Base-by-base conservation (phyloP, 1,140 invertebrate genomes). In the Cataglyphis hispanica region DNA sequence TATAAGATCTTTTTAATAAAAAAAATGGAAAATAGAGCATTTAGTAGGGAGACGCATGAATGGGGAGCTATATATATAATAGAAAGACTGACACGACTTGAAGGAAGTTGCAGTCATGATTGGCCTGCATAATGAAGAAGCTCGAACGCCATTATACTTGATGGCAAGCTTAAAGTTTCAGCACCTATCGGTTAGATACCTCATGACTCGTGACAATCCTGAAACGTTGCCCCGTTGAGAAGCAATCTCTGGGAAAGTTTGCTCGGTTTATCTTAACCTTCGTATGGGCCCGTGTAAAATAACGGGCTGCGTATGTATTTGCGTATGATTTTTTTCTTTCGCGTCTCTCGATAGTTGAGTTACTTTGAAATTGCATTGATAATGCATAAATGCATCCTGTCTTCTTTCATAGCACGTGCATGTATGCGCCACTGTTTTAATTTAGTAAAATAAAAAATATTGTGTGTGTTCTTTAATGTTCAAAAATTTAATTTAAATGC, bases 111-210 rank as follows among this genome's bases (percentile, higher is more conserved):
- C 50, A 80, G 27, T 58, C 86, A 31, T 81, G 88, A 91, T 90
- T 91, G 90, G 86, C 83, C 76, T 91, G 90, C 90, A 90, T 90
- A 91, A 91, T 91, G 81, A 90, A 91, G 69, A 85, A 87, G 81
- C 50, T 46, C 37, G 40, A 76, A 61, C 56, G 31, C 75, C 34
- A 87, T 87, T 90, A 89, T 85, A 84, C 88, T 53, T 70, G 34
- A 53, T 85, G 84, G 86, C 69, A 85, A 88, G 61, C 61, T 80
- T 67, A 74, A 88, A 88, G 81, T 86, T 86, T 77, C 53, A 50
- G 64, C 43, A 70, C 22, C 67, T 40, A 53, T 50, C 40, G 43
- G 61, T 19, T 67, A 34, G 66, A 27, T 27, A 64, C 8, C 53
- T 53, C 25, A 66, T 72, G 69, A 63, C 53, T 53, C 25, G 78